These are phyloP conservation scores for Scylla paramamosain DNA, from an alignment of 1,140 invertebrate species.

Conservation along the genomic window DNA sequence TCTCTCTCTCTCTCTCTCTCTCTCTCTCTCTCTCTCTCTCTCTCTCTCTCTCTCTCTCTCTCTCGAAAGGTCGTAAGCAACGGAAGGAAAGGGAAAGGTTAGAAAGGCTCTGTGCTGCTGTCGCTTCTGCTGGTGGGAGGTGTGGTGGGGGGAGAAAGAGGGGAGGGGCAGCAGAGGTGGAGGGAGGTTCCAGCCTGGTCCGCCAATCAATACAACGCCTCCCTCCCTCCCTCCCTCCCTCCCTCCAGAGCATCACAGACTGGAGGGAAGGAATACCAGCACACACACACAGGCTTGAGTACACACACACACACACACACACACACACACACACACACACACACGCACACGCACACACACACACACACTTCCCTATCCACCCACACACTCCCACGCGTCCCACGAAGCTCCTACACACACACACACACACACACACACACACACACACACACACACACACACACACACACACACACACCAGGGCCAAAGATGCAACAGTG, in stretches of 20 bases:
- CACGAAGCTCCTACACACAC: no score
- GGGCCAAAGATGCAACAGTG: no score
- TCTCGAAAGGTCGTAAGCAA: neutral
- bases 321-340: constrained; percentile 26
- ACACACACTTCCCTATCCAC: neutral
- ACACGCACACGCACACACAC: neutral
- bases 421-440: neutral
- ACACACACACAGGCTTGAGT: neutral
- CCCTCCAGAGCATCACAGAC: neutral
- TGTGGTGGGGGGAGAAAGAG: neutral
- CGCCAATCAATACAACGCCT: neutral
- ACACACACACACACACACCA: no score
- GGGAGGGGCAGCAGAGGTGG: neutral
- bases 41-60: constrained; percentile 21
- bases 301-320: constrained; percentile 34
- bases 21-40: constrained; percentile 24
- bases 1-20: neutral
- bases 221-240: neutral
- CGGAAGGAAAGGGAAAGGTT: neutral
- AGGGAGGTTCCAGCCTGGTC: neutral
- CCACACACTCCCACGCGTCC: no score
- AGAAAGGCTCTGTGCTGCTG: neutral
- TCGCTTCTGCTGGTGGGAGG: neutral
- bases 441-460: neutral
- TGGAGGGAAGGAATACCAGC: neutral